Conservation (phyloP, 2,797 vertebrate genomes). For the Bradypodion pumilum region DNA sequence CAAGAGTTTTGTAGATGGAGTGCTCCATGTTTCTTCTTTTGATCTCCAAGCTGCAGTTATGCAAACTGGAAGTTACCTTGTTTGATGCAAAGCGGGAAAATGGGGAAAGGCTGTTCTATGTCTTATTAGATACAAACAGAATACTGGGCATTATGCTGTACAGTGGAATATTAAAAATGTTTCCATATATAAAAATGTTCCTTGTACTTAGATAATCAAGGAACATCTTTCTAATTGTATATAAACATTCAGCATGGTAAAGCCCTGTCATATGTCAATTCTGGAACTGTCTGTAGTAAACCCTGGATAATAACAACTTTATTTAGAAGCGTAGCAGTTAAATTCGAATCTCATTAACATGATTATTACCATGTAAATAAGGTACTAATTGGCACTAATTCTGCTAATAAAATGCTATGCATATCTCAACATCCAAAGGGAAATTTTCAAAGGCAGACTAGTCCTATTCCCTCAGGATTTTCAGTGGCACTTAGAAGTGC, state of each 20-base stretch:
- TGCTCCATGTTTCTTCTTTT: too few relatives aligned
- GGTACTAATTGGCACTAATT: not conserved
- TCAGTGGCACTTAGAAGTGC: not conserved
- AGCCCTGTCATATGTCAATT: not conserved
- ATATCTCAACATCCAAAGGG: conserved; percentile 3
- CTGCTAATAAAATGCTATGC: not conserved
- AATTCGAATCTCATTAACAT: conserved; percentile 8
- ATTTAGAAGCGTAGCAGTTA: conserved; percentile 6
- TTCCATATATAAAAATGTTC: not conserved
- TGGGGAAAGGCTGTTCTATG: too few relatives aligned
- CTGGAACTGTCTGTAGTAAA: not conserved
- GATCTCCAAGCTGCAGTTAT: too few relatives aligned
- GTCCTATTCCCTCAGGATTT: not conserved
- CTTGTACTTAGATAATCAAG: not conserved
- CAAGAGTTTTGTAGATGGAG: too few relatives aligned
- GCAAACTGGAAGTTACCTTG: too few relatives aligned
- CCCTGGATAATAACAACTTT: not conserved
- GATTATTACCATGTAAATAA: not conserved
- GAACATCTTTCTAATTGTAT: not conserved
- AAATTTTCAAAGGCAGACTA: conserved; percentile 34
- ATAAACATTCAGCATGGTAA: not conserved
- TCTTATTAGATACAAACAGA: too few relatives aligned
- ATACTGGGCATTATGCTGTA: too few relatives aligned
- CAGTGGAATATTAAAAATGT: not conserved
- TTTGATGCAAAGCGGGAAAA: too few relatives aligned